Evolutionary conservation across 2,113 vertebrate species (phyloP).

Genomic region (Paramormyrops kingsleyae): DNA sequence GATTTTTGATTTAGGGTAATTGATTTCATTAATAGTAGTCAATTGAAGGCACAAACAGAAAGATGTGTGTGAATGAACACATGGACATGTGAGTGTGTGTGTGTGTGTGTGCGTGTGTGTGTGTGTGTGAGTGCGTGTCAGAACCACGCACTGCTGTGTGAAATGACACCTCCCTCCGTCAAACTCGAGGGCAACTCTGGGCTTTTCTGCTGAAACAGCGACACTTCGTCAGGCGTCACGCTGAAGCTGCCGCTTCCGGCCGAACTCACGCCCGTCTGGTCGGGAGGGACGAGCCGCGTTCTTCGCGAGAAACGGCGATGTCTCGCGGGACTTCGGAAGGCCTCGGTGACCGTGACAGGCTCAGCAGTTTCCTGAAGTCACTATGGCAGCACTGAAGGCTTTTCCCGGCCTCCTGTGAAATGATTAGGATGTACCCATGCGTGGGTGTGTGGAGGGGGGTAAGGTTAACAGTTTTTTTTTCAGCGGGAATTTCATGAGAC

Average conservation of each 20-base stretch:
- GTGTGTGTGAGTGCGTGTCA: not conserved
- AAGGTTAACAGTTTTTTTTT: not conserved
- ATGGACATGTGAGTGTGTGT: not conserved
- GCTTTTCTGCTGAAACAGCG: not conserved
- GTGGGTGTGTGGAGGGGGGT: not conserved
- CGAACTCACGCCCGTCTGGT: not conserved
- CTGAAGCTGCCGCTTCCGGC: not conserved
- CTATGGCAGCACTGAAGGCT: not conserved
- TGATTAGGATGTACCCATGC: not conserved
- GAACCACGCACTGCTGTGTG: not conserved
- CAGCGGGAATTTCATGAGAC: not conserved
- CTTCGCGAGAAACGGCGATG: not conserved
- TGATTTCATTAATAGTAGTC: not conserved
- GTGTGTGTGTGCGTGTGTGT: not conserved
- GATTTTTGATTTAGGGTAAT: not conserved
- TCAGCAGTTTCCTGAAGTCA: not conserved
- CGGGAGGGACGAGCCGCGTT: not conserved
- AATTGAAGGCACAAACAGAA: not conserved
- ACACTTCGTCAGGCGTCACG: not conserved
- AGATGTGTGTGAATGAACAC: not conserved
- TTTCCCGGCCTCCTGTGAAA: not conserved
- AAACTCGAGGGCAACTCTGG: not conserved
- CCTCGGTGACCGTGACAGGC: not conserved
- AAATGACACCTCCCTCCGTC: not conserved
- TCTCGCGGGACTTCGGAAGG: not conserved